Evolutionary conservation across 2,797 vertebrate species (phyloP), one percentile per base, ranked within the genome.

Genomic region (Hippopotamyrus pictus): DNA sequence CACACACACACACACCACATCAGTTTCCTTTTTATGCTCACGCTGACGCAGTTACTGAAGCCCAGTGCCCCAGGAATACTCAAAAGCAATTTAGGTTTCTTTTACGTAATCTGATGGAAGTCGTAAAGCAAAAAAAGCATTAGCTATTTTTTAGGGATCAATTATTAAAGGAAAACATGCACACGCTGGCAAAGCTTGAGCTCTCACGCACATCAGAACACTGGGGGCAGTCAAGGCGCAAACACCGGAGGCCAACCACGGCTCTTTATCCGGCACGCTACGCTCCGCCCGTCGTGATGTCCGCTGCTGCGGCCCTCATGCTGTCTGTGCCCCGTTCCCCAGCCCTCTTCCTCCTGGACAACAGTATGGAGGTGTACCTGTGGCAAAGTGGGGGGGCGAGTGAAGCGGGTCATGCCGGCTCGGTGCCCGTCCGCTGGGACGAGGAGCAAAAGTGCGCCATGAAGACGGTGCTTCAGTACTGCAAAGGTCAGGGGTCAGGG

Each of bases 291-390:
- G 6, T 44, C 6, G 37, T n/a, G 17, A n/a, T 9, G 37, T 7
- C 53, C 0, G 51, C 14, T 9, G 29, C n/a, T 37, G 3, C 0
- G 50, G 6, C 44, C 17, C 37, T 48, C 82, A 25, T 44, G 19
- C 7, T 29, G 9, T 50, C 51, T 29, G 0, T 86, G 4, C 33
- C 33, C 90, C 69, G 22, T 12, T 50, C 29, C 91, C n/a, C 89
- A 97, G 96, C 95, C 54, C 91, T 96, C 87, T 97, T 97, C 92
- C 92, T 97, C 50, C 92, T 97, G 1, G 96, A 97, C 92, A 97
- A 97, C 92, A 94, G 91, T 22, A 92, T 97, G 92, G 96, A 97
- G 93, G 95, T 97, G 41, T 97, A 97, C 93, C 92, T 97, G 92
- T 97, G 96, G 96, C 95, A 96, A 93, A 92, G 94, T 88, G 92